Base-by-base conservation (phyloP, 1,140 invertebrate species). In the Oncopodura yosiiana region DNA sequence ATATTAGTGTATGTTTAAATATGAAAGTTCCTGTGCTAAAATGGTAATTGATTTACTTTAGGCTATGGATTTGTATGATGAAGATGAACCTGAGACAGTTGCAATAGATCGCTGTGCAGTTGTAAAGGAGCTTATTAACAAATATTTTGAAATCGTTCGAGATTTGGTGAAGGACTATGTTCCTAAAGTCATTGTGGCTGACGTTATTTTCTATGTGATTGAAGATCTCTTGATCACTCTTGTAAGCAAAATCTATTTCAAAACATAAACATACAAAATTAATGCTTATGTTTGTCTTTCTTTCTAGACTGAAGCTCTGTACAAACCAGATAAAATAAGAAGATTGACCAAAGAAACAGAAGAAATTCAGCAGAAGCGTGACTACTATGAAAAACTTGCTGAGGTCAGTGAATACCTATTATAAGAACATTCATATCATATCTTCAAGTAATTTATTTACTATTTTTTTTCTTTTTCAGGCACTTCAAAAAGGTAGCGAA, bases 121-220 rank as follows among this genome's bases (percentile, higher is more conserved):
- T 51, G 96, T 98, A 65, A 90, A 98, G 70, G 80, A 87, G 58
- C 77, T 99, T 32, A 99, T 99, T 64, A 91, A 91, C 69, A 92
- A 89, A 1, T 99, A 99, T 73, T 99, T 98, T 74, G 87, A 94
- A 70, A 98, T 99, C 67, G 90, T 99, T 26, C 79, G 92, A 23
- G 98, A 98, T 74, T 94, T 89, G 34, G 96, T 98, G 69, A 93
- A 97, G 72, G 95, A 99, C 71, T 89, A 84, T 43, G 91, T 99
- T 41, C 95, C 95, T 11, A 99, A 99, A 74, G 91, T 94, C 26
- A 86, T 99, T 60, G 98, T 99, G 94, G 90, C 96, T 76, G 98
- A 98, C 74, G 76, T 99, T 66, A 94, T 99, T 42, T 98, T 99
- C 75, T 86, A 80, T 71, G 88, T 97, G 36, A 91, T 94, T 69